A percentile compares a stretch with the other conserved stretches of the same genome.
phyloP scores from a whole-genome alignment of 1,140 invertebrate species.

The Aphis craccivora region DNA sequence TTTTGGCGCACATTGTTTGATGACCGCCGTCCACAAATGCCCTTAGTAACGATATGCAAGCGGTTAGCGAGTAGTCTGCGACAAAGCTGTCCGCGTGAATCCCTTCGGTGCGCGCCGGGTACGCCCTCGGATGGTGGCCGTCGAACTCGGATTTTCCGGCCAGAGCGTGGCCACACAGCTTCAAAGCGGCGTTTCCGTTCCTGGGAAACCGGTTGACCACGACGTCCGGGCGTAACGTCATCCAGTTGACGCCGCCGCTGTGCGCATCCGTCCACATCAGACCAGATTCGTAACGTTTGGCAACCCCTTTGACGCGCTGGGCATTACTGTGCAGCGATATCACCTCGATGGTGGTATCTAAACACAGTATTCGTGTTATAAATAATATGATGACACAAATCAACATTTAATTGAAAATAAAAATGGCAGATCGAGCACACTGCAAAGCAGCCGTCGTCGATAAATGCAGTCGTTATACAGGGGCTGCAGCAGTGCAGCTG shows the following conservation, averaged over 20 bases:
- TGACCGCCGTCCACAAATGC: neutral
- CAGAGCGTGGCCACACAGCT: neutral
- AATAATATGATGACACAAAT: neutral
- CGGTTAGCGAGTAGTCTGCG: conserved; percentile 9
- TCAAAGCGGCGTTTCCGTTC: neutral
- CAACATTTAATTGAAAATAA: neutral
- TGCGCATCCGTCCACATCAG: neutral
- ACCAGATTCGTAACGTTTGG: neutral
- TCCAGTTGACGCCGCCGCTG: neutral
- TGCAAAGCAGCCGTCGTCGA: too few species aligned
- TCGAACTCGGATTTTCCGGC: neutral
- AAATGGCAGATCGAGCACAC: too few species aligned
- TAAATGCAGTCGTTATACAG: too few species aligned
- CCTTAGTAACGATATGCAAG: neutral
- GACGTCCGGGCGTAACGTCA: neutral
- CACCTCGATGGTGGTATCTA: neutral
- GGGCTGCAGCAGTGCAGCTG: too few species aligned
- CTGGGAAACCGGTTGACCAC: neutral
- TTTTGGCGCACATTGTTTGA: neutral
- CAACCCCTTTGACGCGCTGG: neutral
- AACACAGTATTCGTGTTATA: neutral
- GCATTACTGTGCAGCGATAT: neutral
- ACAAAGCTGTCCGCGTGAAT: neutral
- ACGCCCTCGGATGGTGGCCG: neutral
- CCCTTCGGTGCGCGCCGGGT: neutral